phyloP scores from a whole-genome alignment of 2,888 invertebrate species.

The Cosmorhoe ocellata region DNA sequence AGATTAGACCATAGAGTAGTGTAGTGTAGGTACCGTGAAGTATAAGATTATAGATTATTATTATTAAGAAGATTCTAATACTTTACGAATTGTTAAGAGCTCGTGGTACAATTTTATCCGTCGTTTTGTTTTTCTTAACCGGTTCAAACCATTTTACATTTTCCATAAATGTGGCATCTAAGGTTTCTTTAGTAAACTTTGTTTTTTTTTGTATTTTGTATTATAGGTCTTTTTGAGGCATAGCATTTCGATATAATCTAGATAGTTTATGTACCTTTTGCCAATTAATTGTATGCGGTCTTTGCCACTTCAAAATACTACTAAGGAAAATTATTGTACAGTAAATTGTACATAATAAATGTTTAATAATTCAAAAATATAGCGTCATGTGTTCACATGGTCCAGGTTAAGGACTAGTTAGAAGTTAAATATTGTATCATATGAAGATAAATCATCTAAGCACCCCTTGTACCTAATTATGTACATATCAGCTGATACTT shows the following conservation, averaged over 20 bases:
- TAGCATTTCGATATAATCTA: conserved; percentile 53
- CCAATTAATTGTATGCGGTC: conserved; percentile 55
- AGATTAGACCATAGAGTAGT: conserved; percentile 73
- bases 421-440: conserved; percentile 45
- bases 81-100: conserved; percentile 55
- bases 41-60: conserved; percentile 63
- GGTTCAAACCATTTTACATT: conserved; percentile 36
- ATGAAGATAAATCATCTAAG: conserved; percentile 37
- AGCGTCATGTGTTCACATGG: conserved; percentile 61
- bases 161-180: conserved; percentile 49
- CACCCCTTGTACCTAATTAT: conserved; percentile 43
- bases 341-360: conserved; percentile 47
- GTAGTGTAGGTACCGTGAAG: conserved; percentile 65
- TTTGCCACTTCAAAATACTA: conserved; percentile 60
- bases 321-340: conserved; percentile 37
- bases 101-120: conserved; percentile 60
- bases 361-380: conserved; percentile 50
- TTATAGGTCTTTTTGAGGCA: conserved; percentile 56
- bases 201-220: conserved; percentile 44
- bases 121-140: conserved; percentile 41
- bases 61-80: conserved; percentile 62
- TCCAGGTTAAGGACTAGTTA: conserved; percentile 49
- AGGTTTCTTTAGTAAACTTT: conserved; percentile 45
- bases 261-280: conserved; percentile 48
- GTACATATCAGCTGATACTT: conserved; percentile 39